A percentile compares a stretch with the other conserved stretches of the same genome.
phyloP scores from a whole-genome alignment of 2,797 vertebrate genomes.

The Micropoecilia bifurca region DNA sequence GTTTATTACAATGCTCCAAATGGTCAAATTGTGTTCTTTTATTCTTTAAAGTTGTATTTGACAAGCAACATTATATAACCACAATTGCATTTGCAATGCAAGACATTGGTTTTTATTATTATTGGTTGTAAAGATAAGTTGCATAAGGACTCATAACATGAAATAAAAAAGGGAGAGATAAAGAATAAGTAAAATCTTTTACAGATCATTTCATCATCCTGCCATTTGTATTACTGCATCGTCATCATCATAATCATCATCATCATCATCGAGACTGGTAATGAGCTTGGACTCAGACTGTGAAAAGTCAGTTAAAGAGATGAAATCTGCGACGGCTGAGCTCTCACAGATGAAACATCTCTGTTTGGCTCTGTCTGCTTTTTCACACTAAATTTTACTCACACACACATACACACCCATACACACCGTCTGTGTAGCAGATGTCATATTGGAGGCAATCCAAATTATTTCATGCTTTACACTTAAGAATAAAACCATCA shows the following conservation, averaged over 20 bases:
- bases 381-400: conserved; percentile 8
- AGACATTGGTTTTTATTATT: neutral
- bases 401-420: neutral
- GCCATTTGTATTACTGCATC: neutral
- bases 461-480: conserved; percentile 61
- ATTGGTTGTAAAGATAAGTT: neutral
- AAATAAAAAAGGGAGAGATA: neutral
- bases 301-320: conserved; percentile 24
- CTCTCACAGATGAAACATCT: neutral
- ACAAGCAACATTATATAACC: neutral
- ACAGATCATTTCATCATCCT: conserved; percentile 22
- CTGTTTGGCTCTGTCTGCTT: conserved; percentile 22
- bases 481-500: conserved; percentile 24
- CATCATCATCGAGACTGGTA: conserved; percentile 7
- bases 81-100: neutral
- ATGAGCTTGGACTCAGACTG: conserved; percentile 24
- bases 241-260: conserved; percentile 3
- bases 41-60: neutral
- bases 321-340: conserved; percentile 23
- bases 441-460: conserved; percentile 24
- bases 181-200: conserved; percentile 6
- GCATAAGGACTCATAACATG: neutral
- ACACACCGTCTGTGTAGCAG: conserved; percentile 10
- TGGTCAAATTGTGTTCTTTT: neutral
- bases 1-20: neutral